Conservation (phyloP, 2,113 vertebrate species). For the human (Homo sapiens) region DNA sequence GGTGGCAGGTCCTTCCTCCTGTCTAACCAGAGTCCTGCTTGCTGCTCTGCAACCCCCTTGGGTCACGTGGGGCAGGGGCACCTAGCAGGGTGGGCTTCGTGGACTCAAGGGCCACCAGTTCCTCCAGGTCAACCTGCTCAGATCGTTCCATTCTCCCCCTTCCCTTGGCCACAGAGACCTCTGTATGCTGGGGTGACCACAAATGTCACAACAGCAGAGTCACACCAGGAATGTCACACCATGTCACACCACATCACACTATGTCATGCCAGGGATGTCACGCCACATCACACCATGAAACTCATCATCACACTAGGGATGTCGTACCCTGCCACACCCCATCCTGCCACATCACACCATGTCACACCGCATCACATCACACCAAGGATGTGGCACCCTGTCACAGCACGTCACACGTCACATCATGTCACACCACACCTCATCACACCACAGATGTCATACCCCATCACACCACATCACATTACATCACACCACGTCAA, state of each 20-base stretch:
- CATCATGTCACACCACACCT: no score
- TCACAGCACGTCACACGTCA: background rate
- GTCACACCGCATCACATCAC: background rate
- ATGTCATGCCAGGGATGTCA: no score
- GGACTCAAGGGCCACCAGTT: background rate
- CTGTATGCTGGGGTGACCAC: background rate
- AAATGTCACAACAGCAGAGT: background rate
- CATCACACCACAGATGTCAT: no score
- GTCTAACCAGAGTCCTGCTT: background rate
- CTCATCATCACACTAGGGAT: no score
- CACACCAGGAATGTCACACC: background rate
- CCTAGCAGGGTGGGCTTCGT: background rate
- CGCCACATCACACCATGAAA: background rate
- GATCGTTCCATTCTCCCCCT: background rate
- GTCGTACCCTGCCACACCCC: no score
- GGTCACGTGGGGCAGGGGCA: background rate
- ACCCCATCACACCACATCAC: background rate
- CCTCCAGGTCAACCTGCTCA: background rate
- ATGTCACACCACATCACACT: background rate
- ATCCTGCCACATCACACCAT: background rate
- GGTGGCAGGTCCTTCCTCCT: background rate
- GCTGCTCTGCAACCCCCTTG: background rate
- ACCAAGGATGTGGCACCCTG: no score
- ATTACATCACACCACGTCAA: background rate
- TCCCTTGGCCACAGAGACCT: background rate